Evolutionary conservation across 2,113 vertebrate genomes (phyloP), one percentile per base, ranked within the genome.

Genomic region (Apaloderma vittatum): DNA sequence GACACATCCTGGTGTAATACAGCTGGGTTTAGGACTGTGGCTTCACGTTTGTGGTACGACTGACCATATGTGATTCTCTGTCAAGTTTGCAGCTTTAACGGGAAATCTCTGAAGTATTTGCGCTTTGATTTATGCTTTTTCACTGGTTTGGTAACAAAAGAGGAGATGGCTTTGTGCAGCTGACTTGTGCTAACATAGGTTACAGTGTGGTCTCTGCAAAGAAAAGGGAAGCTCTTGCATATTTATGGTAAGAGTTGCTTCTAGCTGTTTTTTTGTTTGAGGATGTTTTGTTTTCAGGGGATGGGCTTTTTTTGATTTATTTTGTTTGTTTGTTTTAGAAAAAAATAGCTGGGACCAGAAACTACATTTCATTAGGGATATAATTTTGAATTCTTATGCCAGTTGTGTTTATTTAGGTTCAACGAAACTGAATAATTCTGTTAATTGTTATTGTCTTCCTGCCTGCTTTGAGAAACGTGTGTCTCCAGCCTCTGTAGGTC

Each of bases 11-110:
- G 45, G 90, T 93, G 92, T 76, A 20, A 40, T 78, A 77, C 30
- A 43, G 88, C 86, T 95, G 94, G 49, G 70, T 88, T 92, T 78
- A 40, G 95, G 77, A 84, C 83, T 82, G 77, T 20, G 17, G 62
- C 54, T 91, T 94, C 3, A 2, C 3, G 0, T 78, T 78, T 80
- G 78, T 83, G 70, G 71, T 93, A 65, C 8, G 5, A 45, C 71
- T 94, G 88, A 84, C 90, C 85, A 75, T 88, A 86, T 91, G 90
- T 90, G 91, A 83, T 66, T 90, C 51, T 88, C 74, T 86, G 62
- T 94, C 82, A 83, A 88, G 67, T 84, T 46, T 95, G 77, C 71
- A 86, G 52, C 37, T 82, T 79, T 90, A 61, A 40, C 55, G 29
- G 67, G 43, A 75, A 77, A 88, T 71, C 82, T 95, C 88, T 88